Base-by-base conservation (phyloP, 2,113 vertebrate genomes). In the Dryoscopus gambensis region DNA sequence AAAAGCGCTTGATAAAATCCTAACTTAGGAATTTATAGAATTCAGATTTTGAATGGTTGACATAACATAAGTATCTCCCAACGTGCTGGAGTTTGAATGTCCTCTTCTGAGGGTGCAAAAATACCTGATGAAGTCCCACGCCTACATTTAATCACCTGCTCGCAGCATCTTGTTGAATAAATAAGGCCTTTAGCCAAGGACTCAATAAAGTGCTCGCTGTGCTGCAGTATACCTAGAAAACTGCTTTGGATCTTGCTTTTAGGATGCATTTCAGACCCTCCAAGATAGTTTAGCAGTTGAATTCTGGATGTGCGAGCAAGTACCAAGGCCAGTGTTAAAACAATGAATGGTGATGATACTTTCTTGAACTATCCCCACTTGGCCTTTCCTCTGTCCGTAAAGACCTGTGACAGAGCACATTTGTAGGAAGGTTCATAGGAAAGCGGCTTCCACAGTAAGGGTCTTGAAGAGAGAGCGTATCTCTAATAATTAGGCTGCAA, bases 401-500 rank as follows among this genome's bases (percentile, higher is more conserved):
- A 20, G 37, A 9, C 20, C 23, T 2, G 30, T 4, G 46, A 12
- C 42, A 13, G 15, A 6, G 22, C 21, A 4, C 11, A 33, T 24
- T 23, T 15, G 2, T 0, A 3, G 50, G 13, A 19, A 12, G 23
- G 33, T 15, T 19, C 11, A 4, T 0, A 20, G 62, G 28, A 25
- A 14, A 15, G 59, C 12, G 6, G 5, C 33, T 59, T 21, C 7
- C 35, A 1, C 0, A 8, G 39, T 0, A 1, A 21, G 15, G 21
- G 21, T 5, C 46, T 17, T 6, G 3, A 15, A 7, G 7, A 7
- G 11, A 44, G 6, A 3, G 49, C 9, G 6, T 7, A 9, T 28
- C 40, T 28, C 56, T 12, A 2, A 12, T 2, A 15, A 6, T 6
- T 0, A 8, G 27, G 2, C 30, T 3, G 53, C 13, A 18, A 8